phyloP scores from a whole-genome alignment of 1,140 invertebrate species.

The Solenopsis fugax region DNA sequence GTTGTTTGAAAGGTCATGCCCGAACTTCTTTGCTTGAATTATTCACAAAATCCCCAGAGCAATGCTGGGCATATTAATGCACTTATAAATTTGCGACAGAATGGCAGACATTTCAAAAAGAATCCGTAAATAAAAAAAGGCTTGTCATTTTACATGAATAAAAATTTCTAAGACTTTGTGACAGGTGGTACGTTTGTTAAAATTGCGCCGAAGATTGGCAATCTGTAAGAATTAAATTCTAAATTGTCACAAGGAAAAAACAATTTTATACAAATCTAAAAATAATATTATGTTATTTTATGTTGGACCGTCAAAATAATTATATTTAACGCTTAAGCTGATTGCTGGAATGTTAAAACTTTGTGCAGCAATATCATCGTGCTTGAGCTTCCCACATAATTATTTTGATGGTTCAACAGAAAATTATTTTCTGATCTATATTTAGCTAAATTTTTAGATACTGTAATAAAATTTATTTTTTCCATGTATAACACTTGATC shows the following conservation, averaged over 20 bases:
- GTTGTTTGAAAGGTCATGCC: slow-evolving; percentile 65
- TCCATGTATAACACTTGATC: not conserved
- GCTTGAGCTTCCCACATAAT: too few species aligned
- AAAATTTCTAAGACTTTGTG: not conserved
- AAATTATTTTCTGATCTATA: too few species aligned
- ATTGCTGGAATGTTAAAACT: too few species aligned
- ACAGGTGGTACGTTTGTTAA: not conserved
- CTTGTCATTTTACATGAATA: not conserved
- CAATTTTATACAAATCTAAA: not conserved
- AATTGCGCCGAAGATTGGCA: not conserved
- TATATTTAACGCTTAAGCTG: too few species aligned
- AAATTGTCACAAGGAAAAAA: too few species aligned
- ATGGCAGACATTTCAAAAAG: not conserved
- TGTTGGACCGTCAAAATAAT: too few species aligned
- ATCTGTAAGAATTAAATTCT: not conserved
- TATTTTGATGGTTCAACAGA: too few species aligned
- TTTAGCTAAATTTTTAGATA: too few species aligned
- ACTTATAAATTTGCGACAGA: not conserved
- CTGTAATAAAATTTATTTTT: too few species aligned
- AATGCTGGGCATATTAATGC: not conserved
- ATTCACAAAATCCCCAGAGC: slow-evolving; percentile 7
- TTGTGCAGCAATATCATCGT: too few species aligned
- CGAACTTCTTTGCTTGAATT: slow-evolving; percentile 38
- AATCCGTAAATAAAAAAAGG: not conserved
- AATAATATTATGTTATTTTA: too few species aligned